A percentile compares a stretch with the other conserved stretches of the same genome.
Evolutionary conservation across 2,888 invertebrate genomes (phyloP).

Genomic region (Elysia crispata): DNA sequence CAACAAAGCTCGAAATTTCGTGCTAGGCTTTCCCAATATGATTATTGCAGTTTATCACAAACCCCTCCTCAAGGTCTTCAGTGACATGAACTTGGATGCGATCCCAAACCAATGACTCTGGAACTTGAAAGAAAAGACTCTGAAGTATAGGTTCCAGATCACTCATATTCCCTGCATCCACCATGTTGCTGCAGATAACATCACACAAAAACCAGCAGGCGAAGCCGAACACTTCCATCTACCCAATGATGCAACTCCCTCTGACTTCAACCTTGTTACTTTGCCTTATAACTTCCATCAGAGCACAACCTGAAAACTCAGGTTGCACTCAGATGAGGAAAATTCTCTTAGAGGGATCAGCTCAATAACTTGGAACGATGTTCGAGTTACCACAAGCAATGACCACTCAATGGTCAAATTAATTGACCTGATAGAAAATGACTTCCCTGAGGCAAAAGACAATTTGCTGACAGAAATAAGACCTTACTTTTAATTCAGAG

Average conservation of each 20-base stretch:
- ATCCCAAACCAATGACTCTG: not conserved
- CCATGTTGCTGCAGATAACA: conserved; percentile 42
- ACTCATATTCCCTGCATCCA: conserved; percentile 7
- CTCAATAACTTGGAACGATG: no score
- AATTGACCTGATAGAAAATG: no score
- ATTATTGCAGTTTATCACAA: conserved; percentile 33
- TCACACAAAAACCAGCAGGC: conserved; percentile 7
- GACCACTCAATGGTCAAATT: no score
- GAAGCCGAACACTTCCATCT: not conserved
- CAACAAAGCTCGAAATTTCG: conserved; percentile 28
- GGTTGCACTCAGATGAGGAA: no score
- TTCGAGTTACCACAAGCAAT: no score
- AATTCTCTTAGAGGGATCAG: no score
- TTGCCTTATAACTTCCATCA: no score
- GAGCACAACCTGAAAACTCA: no score
- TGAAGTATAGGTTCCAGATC: not conserved
- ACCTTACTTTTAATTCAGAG: no score
- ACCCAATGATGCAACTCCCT: not conserved
- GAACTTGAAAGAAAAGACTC: conserved; percentile 23
- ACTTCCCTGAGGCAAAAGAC: no score
- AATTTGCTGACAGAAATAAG: no score
- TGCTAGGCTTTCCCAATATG: conserved; percentile 33
- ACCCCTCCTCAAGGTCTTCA: conserved; percentile 27
- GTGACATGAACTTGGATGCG: not conserved
- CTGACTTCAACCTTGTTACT: not conserved